Evolutionary conservation across 2,797 vertebrate species (phyloP).

Genomic region (Thaleichthys pacificus): DNA sequence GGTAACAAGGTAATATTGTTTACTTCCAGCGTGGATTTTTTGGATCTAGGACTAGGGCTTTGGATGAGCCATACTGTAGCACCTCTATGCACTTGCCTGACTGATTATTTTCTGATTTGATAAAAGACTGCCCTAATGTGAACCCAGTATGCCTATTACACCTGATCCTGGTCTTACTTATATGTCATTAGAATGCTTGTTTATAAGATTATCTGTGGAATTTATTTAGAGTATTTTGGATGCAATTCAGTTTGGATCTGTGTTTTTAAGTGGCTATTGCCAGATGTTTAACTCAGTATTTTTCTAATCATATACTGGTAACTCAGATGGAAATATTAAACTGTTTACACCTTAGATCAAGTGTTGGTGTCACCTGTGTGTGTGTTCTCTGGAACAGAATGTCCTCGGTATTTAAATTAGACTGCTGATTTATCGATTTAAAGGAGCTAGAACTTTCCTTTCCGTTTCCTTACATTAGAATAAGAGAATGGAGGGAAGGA

Average conservation of each 20-base stretch:
- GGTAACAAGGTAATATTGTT: slow-evolving; percentile 34
- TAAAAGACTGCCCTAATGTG: slow-evolving; percentile 35
- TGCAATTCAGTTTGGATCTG: slow-evolving; percentile 44
- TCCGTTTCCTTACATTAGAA: not conserved
- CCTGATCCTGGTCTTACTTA: slow-evolving; percentile 43
- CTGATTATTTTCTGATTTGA: slow-evolving; percentile 42
- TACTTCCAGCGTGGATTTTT: slow-evolving; percentile 40
- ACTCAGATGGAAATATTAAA: slow-evolving; percentile 36
- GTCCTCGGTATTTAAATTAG: not conserved
- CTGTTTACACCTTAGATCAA: not conserved
- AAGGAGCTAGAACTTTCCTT: not conserved
- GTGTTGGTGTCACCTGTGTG: slow-evolving; percentile 6
- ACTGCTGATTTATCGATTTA: not conserved
- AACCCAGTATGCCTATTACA: slow-evolving; percentile 57
- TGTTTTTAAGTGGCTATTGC: slow-evolving; percentile 20
- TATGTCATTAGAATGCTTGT: slow-evolving; percentile 45
- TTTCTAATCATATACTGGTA: slow-evolving; percentile 51
- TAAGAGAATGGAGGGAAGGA: not conserved
- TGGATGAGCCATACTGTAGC: not conserved
- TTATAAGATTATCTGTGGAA: slow-evolving; percentile 52
- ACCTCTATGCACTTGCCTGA: slow-evolving; percentile 43
- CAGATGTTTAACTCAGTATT: slow-evolving; percentile 48
- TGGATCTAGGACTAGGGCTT: slow-evolving; percentile 33
- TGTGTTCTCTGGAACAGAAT: not conserved
- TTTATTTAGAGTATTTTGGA: slow-evolving; percentile 49